Evolutionary conservation across 2,113 vertebrate genomes (phyloP).

Genomic region (Lethenteron reissneri): DNA sequence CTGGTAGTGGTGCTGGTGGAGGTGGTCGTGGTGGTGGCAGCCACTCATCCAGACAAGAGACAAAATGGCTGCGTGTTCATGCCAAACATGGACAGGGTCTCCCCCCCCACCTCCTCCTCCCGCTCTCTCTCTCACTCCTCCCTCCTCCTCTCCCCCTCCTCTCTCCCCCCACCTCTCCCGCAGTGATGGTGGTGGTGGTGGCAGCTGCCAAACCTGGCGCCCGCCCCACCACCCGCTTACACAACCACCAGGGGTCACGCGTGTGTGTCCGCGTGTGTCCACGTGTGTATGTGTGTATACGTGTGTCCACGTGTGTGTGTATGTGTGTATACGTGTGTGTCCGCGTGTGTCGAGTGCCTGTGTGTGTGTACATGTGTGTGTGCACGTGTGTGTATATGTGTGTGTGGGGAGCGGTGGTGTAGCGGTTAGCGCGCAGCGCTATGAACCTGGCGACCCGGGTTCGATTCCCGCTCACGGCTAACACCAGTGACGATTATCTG

Average conservation of each 20-base stretch:
- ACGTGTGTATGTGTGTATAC: not conserved
- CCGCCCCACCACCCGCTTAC: not conserved
- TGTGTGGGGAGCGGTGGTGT: too few relatives aligned
- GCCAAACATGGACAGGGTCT: not conserved
- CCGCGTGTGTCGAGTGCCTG: not conserved
- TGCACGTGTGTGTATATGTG: not conserved
- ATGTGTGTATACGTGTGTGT: not conserved
- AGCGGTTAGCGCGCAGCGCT: too few relatives aligned
- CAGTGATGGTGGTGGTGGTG: not conserved
- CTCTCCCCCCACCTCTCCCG: not conserved
- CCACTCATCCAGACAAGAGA: too few relatives aligned
- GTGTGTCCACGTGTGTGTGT: not conserved
- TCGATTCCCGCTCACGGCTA: too few relatives aligned
- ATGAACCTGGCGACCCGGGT: too few relatives aligned
- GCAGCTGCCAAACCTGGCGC: not conserved
- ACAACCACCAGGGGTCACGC: not conserved
- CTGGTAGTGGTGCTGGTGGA: too few relatives aligned
- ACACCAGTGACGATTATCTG: too few relatives aligned
- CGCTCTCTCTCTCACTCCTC: not conserved
- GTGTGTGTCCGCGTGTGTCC: not conserved
- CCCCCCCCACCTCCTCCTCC: not conserved
- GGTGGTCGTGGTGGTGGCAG: too few relatives aligned
- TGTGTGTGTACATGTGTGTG: not conserved
- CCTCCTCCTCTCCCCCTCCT: not conserved
- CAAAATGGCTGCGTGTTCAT: too few relatives aligned